phyloP scores from a whole-genome alignment of 1,140 invertebrate species.

The Popillia japonica region DNA sequence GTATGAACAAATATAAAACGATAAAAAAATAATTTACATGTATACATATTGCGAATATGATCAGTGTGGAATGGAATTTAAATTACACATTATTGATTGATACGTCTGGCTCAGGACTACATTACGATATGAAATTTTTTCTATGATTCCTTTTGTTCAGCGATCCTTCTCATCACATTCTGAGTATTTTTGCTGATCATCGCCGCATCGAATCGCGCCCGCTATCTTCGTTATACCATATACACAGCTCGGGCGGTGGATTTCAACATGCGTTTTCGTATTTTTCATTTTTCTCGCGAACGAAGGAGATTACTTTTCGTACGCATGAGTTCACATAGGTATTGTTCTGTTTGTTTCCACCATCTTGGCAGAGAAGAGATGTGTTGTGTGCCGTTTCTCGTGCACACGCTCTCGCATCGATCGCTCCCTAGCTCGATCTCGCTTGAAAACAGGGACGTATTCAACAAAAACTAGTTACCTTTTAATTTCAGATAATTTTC shows the following conservation, averaged over 20 bases:
- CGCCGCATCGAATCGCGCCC: not conserved
- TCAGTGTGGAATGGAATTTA: not conserved
- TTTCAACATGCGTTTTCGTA: constrained; percentile 48
- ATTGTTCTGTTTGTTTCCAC: constrained; percentile 57
- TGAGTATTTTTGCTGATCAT: not conserved
- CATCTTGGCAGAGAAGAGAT: constrained; percentile 52
- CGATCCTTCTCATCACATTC: not conserved
- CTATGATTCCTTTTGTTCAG: not conserved
- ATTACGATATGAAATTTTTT: not conserved
- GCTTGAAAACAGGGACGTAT: constrained; percentile 28
- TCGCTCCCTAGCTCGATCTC: constrained; percentile 43
- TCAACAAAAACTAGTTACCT: not conserved
- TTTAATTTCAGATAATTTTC: too few species aligned
- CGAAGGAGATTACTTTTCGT: constrained; percentile 49
- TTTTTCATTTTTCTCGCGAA: constrained; percentile 47
- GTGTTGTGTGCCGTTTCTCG: constrained; percentile 46
- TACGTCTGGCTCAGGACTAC: not conserved
- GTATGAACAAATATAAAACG: too few species aligned
- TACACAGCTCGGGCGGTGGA: constrained; percentile 3
- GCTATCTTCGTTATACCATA: not conserved
- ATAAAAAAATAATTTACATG: not conserved
- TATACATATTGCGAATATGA: not conserved
- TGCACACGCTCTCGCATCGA: constrained; percentile 51
- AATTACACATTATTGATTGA: constrained; percentile 12
- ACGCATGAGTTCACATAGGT: constrained; percentile 56